Conservation (phyloP, 2,113 vertebrate genomes). For the Todiramphus saurophagus region DNA sequence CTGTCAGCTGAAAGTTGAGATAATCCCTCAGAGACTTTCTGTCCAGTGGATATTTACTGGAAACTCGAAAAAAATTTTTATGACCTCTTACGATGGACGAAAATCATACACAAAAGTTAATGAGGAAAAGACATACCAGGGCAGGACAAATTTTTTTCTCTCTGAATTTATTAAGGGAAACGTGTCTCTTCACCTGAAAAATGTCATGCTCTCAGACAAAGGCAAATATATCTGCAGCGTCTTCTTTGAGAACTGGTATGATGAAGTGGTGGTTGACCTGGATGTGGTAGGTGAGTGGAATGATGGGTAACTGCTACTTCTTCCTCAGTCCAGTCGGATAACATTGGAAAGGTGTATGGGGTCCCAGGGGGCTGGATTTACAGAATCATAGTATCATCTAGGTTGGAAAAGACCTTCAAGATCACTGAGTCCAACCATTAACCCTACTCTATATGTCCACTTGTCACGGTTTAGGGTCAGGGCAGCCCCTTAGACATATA, state of each 20-base stretch:
- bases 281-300: not conserved
- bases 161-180: not conserved
- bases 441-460: too few species aligned
- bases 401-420: too few species aligned
- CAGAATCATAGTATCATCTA: not conserved
- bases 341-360: not conserved
- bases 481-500: too few species aligned
- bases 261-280: not conserved
- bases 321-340: too few species aligned
- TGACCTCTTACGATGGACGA: not conserved
- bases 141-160: not conserved
- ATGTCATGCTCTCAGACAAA: not conserved
- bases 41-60: not conserved
- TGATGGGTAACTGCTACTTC: not conserved
- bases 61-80: not conserved
- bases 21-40: not conserved
- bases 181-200: not conserved
- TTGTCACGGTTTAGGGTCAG: too few species aligned
- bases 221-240: not conserved
- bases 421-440: too few species aligned
- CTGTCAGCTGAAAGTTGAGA: not conserved
- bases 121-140: not conserved
- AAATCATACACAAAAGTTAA: accelerated
- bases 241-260: not conserved
- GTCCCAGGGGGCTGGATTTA: not conserved